Base-by-base conservation (phyloP, 2,113 vertebrate species). In the Melanotaenia duboulayi region DNA sequence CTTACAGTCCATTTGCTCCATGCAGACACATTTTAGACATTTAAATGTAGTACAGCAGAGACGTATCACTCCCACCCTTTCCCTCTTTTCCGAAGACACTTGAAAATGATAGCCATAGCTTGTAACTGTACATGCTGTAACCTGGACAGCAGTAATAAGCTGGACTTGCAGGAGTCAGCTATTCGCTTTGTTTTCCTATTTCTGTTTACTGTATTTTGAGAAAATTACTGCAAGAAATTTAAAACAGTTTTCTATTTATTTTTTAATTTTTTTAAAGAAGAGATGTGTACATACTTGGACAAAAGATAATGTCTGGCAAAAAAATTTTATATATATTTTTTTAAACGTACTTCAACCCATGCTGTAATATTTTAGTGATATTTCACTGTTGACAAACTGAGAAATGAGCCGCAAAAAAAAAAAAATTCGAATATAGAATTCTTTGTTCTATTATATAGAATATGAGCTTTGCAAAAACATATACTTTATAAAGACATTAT, bases 21-120 rank as follows among this genome's bases (percentile, higher is more conserved):
- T 28, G 20, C 32, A 40, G 65, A 76, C 44, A 44, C 22, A 69
- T 52, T 74, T 71, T 55, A 68, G 48, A 46, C 42, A 57, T 66
- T 14, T 52, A 50, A 23, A 50, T 28, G 2, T 54, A 71, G 58
- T 20, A 35, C 0, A 8, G 63, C 10, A 54, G 57, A 25, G 22
- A 35, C 11, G 37, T 4, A 19, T 19, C 12, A 24, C 4, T 19
- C 55, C 62, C 16, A 54, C n/a, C 19, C 32, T 17, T 35, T 63
- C 79, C 59, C 24, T 35, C 8, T 35, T 35, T 35, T 35, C 1
- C 8, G 7, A 35, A 35, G 32, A 9, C 32, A 35, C 5, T 1
- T 35, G 8, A 35, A 35, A 35, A 35, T 35, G 32, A 6, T 35
- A 7, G 32, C 7, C 32, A 35, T 35, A 5, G 44, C 3, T 48